phyloP scores from a whole-genome alignment of 2,113 vertebrate species.

The Mormoops blainvillei region DNA sequence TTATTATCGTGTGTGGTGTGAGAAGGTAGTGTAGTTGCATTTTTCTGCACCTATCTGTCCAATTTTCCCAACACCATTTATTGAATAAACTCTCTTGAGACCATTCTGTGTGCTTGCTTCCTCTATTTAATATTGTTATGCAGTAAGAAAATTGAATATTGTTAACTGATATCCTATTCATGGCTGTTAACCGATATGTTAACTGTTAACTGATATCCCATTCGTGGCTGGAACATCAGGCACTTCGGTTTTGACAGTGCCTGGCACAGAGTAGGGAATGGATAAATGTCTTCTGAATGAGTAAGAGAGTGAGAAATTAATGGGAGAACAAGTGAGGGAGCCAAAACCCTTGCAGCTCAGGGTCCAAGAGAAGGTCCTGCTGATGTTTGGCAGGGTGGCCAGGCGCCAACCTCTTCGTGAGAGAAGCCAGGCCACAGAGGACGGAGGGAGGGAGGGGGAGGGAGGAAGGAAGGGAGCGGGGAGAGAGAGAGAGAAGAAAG shows the following conservation, averaged over 20 bases:
- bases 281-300: conserved; percentile 22
- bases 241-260: not conserved
- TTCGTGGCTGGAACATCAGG: not conserved
- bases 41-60: no score
- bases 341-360: not conserved
- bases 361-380: not conserved
- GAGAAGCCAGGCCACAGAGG: not conserved
- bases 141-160: no score
- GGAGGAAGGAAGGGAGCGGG: fast-evolving
- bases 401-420: not conserved
- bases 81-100: no score
- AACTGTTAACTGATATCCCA: not conserved
- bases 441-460: no score
- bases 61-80: no score
- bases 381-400: not conserved
- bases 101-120: no score
- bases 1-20: no score
- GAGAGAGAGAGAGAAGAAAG: no score
- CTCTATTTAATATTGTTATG: no score
- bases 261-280: not conserved
- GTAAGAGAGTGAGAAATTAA: not conserved
- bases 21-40: no score
- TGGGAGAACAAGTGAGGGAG: not conserved
- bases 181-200: no score
- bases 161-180: no score